Conservation (phyloP, 2,797 vertebrate genomes). For the Cossypha polioptera region DNA sequence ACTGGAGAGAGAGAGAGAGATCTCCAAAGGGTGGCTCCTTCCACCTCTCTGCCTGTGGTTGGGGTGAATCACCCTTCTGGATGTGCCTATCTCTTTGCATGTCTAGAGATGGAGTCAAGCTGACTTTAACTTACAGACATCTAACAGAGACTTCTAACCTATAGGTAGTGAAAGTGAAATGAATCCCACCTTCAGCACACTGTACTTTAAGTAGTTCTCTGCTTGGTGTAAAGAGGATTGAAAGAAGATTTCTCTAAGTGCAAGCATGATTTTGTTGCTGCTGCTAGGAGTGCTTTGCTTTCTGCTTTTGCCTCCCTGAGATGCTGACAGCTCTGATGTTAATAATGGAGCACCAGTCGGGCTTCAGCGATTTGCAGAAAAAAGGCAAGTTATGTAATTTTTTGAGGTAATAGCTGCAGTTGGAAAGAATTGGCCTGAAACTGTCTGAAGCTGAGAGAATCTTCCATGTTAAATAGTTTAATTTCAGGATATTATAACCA, state of each 20-base stretch:
- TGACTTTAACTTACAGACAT: not conserved
- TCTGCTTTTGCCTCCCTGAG: conserved; percentile 37
- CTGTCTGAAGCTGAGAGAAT: conserved; percentile 55
- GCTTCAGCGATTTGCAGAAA: conserved; percentile 49
- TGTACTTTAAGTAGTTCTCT: conserved; percentile 22
- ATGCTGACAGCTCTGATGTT: conserved; percentile 63
- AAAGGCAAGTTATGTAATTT: conserved; percentile 66
- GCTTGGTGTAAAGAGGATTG: conserved; percentile 37
- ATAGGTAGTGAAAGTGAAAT: not conserved
- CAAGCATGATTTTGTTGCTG: conserved; percentile 39
- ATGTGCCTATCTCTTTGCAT: not conserved
- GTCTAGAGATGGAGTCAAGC: not conserved
- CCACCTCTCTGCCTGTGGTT: not conserved
- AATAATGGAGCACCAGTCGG: conserved; percentile 55
- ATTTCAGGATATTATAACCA: conserved; percentile 54
- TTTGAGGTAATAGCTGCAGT: conserved; percentile 48
- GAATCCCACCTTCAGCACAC: not conserved
- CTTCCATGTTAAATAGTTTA: conserved; percentile 55
- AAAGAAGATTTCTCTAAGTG: conserved; percentile 45
- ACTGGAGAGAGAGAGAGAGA: not conserved
- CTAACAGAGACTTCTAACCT: not conserved
- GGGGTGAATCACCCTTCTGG: not conserved
- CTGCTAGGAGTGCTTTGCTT: conserved; percentile 45
- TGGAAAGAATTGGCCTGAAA: conserved; percentile 65
- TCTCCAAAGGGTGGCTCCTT: not conserved